These are phyloP conservation scores for Struthidea cinerea DNA, from an alignment of 2,113 vertebrate genomes.

Conservation along the genomic window DNA sequence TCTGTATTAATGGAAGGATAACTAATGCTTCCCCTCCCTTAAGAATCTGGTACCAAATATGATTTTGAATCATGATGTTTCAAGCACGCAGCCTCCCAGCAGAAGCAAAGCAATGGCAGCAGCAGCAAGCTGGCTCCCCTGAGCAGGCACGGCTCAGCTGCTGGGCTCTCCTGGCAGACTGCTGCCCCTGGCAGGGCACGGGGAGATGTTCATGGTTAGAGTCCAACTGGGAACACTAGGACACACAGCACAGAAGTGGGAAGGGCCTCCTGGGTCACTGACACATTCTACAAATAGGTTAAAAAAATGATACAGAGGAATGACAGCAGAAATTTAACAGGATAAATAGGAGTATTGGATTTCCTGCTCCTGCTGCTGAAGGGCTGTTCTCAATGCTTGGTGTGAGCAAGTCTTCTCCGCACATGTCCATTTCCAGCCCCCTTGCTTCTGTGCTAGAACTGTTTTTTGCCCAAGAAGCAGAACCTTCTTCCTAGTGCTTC, in stretches of 20 bases:
- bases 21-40: not conserved
- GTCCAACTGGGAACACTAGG: not conserved
- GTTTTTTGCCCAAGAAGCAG: not conserved
- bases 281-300: not conserved
- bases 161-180: not conserved
- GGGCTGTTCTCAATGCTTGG: not conserved
- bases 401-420: not conserved
- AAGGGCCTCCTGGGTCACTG: not conserved
- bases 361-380: not conserved
- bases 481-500: not conserved
- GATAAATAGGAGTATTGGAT: not conserved
- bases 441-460: not conserved
- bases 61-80: not conserved
- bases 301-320: not conserved
- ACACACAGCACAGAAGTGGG: not conserved
- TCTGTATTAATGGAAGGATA: not conserved
- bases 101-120: not conserved
- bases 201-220: rapidly evolving
- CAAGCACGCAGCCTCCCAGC: not conserved
- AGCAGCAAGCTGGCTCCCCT: not conserved
- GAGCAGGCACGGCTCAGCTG: not conserved
- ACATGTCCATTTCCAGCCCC: not conserved
- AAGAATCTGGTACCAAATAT: not conserved
- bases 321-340: not conserved
- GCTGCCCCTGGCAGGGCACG: not conserved